Conservation (phyloP, 2,797 vertebrate species). For the Tangara arthus region DNA sequence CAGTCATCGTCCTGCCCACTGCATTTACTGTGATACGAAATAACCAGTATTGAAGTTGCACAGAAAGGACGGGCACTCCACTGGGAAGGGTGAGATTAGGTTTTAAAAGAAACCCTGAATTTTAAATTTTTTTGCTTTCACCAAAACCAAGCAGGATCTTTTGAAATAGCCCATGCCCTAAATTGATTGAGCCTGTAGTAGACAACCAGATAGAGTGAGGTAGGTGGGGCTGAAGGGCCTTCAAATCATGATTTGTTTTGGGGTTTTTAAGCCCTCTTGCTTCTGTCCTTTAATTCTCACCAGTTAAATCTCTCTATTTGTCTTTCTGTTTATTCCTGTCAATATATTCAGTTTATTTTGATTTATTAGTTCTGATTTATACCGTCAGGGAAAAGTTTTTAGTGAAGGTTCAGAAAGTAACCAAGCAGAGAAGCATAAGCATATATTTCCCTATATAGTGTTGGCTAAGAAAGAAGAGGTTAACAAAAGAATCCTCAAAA, state of each 20-base stretch:
- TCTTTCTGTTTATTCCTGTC: background rate
- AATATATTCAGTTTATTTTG: background rate
- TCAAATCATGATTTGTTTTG: background rate
- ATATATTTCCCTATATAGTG: background rate
- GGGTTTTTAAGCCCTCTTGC: background rate
- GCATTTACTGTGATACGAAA: conserved; percentile 29
- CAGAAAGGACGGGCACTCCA: background rate
- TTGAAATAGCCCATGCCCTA: background rate
- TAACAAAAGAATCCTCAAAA: background rate
- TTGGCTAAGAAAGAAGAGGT: background rate
- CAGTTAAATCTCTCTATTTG: background rate
- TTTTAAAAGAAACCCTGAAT: background rate
- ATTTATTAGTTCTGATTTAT: background rate
- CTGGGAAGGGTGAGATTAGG: background rate
- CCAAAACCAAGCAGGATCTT: background rate
- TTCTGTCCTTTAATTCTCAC: background rate
- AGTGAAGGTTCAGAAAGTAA: background rate
- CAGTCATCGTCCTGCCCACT: conserved; percentile 56
- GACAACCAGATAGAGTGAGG: background rate
- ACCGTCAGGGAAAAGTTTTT: background rate
- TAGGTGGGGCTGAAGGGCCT: background rate
- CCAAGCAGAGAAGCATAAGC: background rate
- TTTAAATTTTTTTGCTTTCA: background rate
- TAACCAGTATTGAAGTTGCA: background rate
- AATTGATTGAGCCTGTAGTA: background rate